These are phyloP conservation scores for Oreamnos americanus DNA, from an alignment of 2,113 vertebrate species.

Conservation along the genomic window DNA sequence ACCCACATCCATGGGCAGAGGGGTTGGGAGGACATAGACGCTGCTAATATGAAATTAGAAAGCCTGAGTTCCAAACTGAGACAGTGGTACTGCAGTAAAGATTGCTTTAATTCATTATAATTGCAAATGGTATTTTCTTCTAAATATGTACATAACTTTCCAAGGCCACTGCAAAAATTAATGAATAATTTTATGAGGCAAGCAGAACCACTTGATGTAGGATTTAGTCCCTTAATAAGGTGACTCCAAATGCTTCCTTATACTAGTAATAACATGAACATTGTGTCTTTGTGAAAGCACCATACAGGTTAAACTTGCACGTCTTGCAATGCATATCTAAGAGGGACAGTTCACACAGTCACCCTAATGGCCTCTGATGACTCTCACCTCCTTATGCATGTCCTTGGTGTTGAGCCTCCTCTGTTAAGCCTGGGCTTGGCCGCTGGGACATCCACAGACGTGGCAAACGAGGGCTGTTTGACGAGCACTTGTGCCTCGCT, in stretches of 20 bases:
- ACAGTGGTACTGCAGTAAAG: neutral
- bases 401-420: neutral
- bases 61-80: neutral
- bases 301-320: neutral
- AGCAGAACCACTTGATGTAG: constrained; percentile 24
- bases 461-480: neutral
- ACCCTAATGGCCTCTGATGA: neutral
- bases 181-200: constrained; percentile 50
- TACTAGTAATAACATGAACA: neutral
- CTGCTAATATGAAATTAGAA: neutral
- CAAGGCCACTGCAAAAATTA: constrained; percentile 43
- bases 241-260: neutral
- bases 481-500: neutral
- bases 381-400: neutral
- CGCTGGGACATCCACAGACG: neutral
- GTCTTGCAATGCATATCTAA: neutral
- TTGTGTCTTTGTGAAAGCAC: neutral
- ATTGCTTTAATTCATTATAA: neutral
- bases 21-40: neutral
- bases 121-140: constrained; percentile 46
- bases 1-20: neutral
- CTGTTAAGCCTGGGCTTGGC: neutral
- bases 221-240: constrained; percentile 1
- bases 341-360: neutral
- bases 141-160: constrained; percentile 34